These are phyloP conservation scores for Megaceryle alcyon DNA, from an alignment of 2,797 vertebrate genomes.

Conservation along the genomic window DNA sequence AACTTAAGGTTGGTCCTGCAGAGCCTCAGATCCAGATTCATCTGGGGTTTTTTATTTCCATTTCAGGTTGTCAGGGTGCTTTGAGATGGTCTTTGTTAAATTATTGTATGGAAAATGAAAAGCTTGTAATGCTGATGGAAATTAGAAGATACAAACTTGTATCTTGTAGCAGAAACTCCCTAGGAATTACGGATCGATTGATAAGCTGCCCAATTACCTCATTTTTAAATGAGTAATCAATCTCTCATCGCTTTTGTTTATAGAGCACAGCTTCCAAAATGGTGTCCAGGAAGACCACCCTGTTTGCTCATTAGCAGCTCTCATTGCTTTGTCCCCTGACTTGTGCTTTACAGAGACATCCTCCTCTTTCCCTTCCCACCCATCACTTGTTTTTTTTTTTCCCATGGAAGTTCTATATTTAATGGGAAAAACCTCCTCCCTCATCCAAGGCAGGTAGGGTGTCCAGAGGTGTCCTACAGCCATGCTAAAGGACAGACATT, in stretches of 20 bases:
- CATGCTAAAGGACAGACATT: not conserved
- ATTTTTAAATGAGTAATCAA: not conserved
- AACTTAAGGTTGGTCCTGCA: not conserved
- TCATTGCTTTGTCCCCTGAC: not conserved
- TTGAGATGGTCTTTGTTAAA: not conserved
- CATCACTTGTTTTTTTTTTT: not conserved
- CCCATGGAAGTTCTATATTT: not conserved
- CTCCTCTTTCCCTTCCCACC: not conserved
- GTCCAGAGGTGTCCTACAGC: not conserved
- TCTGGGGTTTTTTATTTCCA: not conserved
- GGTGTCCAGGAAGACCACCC: not conserved
- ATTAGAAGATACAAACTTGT: fast-evolving
- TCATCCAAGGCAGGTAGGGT: not conserved
- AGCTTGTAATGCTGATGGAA: not conserved
- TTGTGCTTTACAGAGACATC: not conserved
- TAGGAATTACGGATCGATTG: not conserved
- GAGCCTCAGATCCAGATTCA: not conserved
- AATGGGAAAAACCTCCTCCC: not conserved
- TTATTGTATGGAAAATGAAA: not conserved
- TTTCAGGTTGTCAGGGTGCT: not conserved
- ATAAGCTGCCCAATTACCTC: not conserved
- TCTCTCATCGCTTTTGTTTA: not conserved
- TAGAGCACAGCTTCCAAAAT: not conserved
- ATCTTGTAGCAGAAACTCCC: not conserved
- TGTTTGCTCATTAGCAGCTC: not conserved